Evolutionary conservation across 2,113 vertebrate genomes (phyloP), one percentile per base, ranked within the genome.

Genomic region (Burhinus oedicnemus): DNA sequence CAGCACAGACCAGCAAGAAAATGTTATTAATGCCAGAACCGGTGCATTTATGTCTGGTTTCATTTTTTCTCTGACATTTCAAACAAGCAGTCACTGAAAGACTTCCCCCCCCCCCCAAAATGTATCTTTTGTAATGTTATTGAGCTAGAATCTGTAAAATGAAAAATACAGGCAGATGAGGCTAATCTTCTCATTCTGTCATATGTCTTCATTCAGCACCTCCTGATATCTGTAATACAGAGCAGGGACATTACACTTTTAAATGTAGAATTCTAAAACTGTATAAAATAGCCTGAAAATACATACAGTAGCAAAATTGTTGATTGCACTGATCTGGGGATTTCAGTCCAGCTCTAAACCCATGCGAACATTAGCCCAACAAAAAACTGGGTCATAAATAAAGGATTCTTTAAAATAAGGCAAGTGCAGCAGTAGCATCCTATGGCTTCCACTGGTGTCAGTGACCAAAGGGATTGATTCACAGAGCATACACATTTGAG

Each of bases 291-390:
- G 14, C 16, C 9, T 38, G 6, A 27, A 36, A 34, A 66, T 62
- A 38, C 32, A n/a, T 22, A 9, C 32, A 54, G n/a, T 13, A 26
- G 71, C 25, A 70, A 77, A 90, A 81, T 18, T 65, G 5, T 22
- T 51, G 36, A 38, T 29, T 88, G 9, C 60, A 57, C 11, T 42
- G 13, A 42, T 22, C 25, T 70, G 25, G 6, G 36, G 11, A 55
- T 79, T 92, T 82, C 70, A 82, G 29, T 7, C 22, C 36, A 45
- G 15, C 20, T 90, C 22, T 85, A 42, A 90, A 83, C 57, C 25
- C 1, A 0, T 25, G 9, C 1, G 3, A 51, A 61, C 2, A 5
- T 6, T 64, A 45, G 32, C 40, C 15, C 1, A 4, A 32, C 32
- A 74, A 60, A 71, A 78, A 89, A 9, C 6, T 42, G 14, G 2